Base-by-base conservation (phyloP, 2,797 vertebrate species). In the Hemibagrus guttatus region DNA sequence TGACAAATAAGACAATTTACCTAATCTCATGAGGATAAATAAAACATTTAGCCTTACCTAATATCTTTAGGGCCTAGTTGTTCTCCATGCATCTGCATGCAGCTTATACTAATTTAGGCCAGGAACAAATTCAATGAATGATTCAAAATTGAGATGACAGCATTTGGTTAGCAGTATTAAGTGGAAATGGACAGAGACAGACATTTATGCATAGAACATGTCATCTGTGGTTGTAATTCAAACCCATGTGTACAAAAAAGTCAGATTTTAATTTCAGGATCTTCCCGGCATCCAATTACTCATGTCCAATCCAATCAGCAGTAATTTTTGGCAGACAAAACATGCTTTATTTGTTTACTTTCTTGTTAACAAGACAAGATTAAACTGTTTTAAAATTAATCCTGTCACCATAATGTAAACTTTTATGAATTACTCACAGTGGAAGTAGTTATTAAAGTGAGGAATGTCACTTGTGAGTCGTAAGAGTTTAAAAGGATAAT, bases 161-260 rank as follows among this genome's bases (percentile, higher is more conserved):
- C 52, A 81, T 82, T 86, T 74, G 35, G 80, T 86, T 59, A 79
- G 78, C 42, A 61, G n/a, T 39, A 64, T 82, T 83, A 82, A 74
- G 68, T 76, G n/a, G 14, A 19, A 31, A 28, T 54, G 52, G 28
- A 56, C n/a, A 31, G 26, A 58, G 75, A 26, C 23, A 49, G 42
- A 78, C 46, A 28, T 58, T 58, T 76, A 76, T 31, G 49, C 7
- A 19, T 31, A 78, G 28, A 12, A 52, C 26, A 74, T 13, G 26
- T 74, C 6, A 74, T 74, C 17, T 74, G 23, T 58, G 28, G 9
- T 56, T 78, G n/a, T 1, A 78, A 35, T 56, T 58, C 75, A 58
- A 17, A 35, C 19, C 52, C 26, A n/a, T 11, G 19, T 76, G 56
- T 76, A 19, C 72, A 75, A 31, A 56, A 14, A 19, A 19, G 14